Conservation (phyloP, 2,113 vertebrate genomes). For the Calonectris borealis region DNA sequence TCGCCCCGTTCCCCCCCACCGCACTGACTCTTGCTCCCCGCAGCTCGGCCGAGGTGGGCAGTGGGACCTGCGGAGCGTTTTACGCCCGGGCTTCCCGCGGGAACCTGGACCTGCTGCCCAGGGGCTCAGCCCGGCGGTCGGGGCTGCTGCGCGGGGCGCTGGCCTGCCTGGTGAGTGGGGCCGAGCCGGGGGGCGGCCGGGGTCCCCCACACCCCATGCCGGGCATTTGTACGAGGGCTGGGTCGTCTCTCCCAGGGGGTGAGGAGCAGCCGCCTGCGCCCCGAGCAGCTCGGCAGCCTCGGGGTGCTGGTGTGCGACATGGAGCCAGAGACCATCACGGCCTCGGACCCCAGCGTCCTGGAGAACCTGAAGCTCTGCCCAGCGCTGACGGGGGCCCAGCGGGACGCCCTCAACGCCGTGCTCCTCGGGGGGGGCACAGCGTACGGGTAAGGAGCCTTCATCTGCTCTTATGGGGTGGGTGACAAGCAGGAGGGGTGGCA, state of each 20-base stretch:
- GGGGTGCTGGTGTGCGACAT: slow-evolving; percentile 65
- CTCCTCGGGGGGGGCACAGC: neutral
- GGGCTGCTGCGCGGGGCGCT: slow-evolving; percentile 33
- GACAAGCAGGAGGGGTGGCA: fast-evolving
- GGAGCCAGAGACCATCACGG: neutral
- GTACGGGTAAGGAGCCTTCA: slow-evolving; percentile 8
- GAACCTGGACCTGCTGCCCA: slow-evolving; percentile 52
- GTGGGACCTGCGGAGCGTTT: slow-evolving; percentile 40
- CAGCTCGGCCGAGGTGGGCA: slow-evolving; percentile 10
- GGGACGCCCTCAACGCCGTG: neutral
- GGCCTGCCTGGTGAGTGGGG: slow-evolving; percentile 63
- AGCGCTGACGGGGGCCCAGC: neutral
- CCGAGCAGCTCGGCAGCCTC: slow-evolving; percentile 30
- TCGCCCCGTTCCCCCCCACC: fast-evolving
- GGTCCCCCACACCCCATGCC: fast-evolving
- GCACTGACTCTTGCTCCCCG: neutral
- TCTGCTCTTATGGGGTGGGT: fast-evolving
- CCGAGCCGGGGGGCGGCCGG: fast-evolving
- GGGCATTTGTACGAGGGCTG: fast-evolving
- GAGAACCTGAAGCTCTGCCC: slow-evolving; percentile 64
- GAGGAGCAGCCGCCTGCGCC: neutral
- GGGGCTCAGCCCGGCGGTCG: slow-evolving; percentile 26
- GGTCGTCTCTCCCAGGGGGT: neutral
- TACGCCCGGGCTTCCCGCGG: slow-evolving; percentile 29
- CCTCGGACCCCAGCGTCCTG: neutral